A percentile compares a stretch with the other conserved stretches of the same genome.
phyloP scores from a whole-genome alignment of 2,113 vertebrate species.

The Pterocles burchelli region DNA sequence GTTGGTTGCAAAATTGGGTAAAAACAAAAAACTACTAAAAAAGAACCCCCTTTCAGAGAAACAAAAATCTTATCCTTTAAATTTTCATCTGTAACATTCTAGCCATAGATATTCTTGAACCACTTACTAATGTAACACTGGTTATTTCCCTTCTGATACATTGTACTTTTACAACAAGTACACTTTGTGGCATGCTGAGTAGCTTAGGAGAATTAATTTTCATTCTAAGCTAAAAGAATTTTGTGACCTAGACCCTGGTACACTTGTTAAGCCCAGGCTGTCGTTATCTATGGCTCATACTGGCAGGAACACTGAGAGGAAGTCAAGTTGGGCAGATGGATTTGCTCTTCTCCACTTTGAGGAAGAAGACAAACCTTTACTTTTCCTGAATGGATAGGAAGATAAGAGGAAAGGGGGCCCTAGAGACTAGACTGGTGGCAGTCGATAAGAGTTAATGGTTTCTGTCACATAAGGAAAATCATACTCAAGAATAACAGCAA shows the following conservation, averaged over 20 bases:
- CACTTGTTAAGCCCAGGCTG: background rate
- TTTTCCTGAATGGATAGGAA: background rate
- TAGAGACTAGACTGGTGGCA: background rate
- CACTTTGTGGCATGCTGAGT: background rate
- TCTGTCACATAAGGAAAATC: background rate
- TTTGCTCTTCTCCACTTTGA: background rate
- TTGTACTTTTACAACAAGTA: background rate
- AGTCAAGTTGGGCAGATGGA: background rate
- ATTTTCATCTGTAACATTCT: background rate
- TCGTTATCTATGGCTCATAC: background rate
- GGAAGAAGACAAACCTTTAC: background rate
- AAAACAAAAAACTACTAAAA: background rate
- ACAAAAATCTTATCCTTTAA: background rate
- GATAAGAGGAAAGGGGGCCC: background rate
- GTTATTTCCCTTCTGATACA: background rate
- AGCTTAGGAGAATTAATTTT: background rate
- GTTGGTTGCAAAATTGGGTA: background rate
- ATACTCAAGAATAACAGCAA: background rate
- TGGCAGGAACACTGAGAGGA: background rate
- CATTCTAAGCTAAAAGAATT: background rate
- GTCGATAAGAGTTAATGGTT: background rate
- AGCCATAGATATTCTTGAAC: background rate
- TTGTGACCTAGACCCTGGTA: background rate
- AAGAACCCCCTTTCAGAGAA: background rate
- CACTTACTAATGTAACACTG: background rate